A percentile compares a stretch with the other conserved stretches of the same genome.
These are phyloP conservation scores for Eulemur coronatus DNA, from an alignment of 2,797 vertebrate genomes.

Conservation along the genomic window DNA sequence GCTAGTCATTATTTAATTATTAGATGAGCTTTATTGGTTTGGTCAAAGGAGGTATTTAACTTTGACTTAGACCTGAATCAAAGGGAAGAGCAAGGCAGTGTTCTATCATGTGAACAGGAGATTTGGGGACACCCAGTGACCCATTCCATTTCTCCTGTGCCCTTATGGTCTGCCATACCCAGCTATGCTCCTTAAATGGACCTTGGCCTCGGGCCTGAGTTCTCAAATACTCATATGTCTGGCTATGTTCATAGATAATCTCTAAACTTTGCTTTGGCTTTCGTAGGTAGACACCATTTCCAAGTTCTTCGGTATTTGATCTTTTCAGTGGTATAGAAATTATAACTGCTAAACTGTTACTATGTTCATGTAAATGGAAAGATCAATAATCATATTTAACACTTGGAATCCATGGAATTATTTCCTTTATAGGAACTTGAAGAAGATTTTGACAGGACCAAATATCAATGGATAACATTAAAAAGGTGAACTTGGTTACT, in stretches of 20 bases:
- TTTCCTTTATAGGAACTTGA: neutral
- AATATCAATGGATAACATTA: neutral
- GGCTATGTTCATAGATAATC: neutral
- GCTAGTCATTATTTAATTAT: slow-evolving; percentile 45
- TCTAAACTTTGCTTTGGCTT: neutral
- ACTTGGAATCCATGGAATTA: neutral
- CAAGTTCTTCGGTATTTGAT: neutral
- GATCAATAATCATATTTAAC: neutral
- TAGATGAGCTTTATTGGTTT: neutral
- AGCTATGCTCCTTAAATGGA: neutral
- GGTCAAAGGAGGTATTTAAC: neutral
- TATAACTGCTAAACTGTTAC: neutral
- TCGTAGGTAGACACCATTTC: neutral
- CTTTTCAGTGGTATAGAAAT: neutral
- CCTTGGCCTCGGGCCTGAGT: neutral
- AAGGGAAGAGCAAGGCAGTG: neutral
- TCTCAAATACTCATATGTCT: neutral
- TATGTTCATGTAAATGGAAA: neutral
- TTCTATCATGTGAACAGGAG: neutral
- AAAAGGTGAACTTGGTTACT: neutral
- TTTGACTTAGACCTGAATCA: slow-evolving; percentile 37
- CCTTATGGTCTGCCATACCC: neutral
- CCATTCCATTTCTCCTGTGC: neutral
- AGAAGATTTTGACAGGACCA: neutral
- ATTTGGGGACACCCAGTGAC: neutral